These are phyloP conservation scores for Mus musculus DNA, from an alignment of 2,113 vertebrate genomes.

Conservation along the genomic window GRCm39 chr17:53007001-53007500, in stretches of 20 bases:
- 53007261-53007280: neutral
- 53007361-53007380: constrained; percentile 70
- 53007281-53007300: neutral
- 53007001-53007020: constrained; percentile 35
- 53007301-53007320: neutral
- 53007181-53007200: constrained; percentile 18
- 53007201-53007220: neutral
- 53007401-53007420: constrained; percentile 58
- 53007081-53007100: constrained; percentile 56
- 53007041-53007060: constrained; percentile 31
- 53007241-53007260: neutral
- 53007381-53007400: constrained; percentile 43
- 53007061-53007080: constrained; percentile 52
- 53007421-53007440: constrained; percentile 73
- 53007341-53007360: constrained; percentile 67
- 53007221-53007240: constrained; percentile 48
- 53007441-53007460: constrained; percentile 60
- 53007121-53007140: neutral
- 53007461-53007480: constrained; percentile 10
- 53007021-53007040: neutral
- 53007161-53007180: constrained; percentile 5
- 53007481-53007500: constrained; percentile 27
- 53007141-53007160: neutral
- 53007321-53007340: neutral
- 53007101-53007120: constrained; percentile 14